Conservation (phyloP, 2,888 invertebrate genomes). For the Drosophila pegasa region DNA sequence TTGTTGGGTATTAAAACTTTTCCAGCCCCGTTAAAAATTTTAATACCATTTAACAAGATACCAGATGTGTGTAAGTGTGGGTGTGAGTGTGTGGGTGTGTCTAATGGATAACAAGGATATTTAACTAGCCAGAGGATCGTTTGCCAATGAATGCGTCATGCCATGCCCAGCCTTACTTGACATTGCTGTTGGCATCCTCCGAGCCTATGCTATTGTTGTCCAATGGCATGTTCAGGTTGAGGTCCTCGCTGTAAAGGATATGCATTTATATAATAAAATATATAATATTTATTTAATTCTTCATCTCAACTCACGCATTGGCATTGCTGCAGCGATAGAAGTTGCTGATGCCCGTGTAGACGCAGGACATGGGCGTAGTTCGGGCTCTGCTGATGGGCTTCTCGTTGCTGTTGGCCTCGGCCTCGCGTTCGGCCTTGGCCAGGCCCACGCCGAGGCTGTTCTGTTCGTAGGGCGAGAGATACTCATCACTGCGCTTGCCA, state of each 20-base stretch:
- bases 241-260: slow-evolving; percentile 66
- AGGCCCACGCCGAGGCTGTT: slow-evolving; percentile 43
- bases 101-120: slow-evolving; percentile 50
- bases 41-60: slow-evolving; percentile 57
- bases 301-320: slow-evolving; percentile 85
- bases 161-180: slow-evolving; percentile 31
- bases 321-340: slow-evolving; percentile 86
- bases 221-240: slow-evolving; percentile 61
- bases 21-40: slow-evolving; percentile 81
- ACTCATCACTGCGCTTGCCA: slow-evolving; percentile 82
- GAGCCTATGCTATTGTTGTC: slow-evolving; percentile 50
- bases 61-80: slow-evolving; percentile 12
- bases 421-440: slow-evolving; percentile 27
- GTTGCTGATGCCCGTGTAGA: slow-evolving; percentile 86
- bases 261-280: no score
- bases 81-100: neutral
- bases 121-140: slow-evolving; percentile 51
- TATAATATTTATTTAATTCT: no score
- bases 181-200: slow-evolving; percentile 34
- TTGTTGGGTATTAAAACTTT: slow-evolving; percentile 79
- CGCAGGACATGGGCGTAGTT: slow-evolving; percentile 82
- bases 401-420: slow-evolving; percentile 10
- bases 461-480: slow-evolving; percentile 72
- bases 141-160: slow-evolving; percentile 45
- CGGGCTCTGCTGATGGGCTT: slow-evolving; percentile 22